A percentile compares a stretch with the other conserved stretches of the same genome.
Evolutionary conservation across 2,797 vertebrate genomes (phyloP).

Genomic region (Ptychobarbus kaznakovi): DNA sequence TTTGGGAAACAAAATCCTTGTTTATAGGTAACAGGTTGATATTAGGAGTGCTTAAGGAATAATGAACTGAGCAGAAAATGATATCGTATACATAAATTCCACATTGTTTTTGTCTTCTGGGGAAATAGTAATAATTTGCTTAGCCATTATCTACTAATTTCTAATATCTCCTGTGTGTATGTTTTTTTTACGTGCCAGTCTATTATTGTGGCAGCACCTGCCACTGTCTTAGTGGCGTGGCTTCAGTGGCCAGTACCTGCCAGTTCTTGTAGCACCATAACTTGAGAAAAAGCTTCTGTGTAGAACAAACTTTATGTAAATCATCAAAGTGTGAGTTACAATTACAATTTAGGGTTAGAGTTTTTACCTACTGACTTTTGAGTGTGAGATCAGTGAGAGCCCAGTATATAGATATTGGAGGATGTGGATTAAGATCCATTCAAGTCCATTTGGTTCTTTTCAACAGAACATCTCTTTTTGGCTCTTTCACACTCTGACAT

Average conservation of each 20-base stretch:
- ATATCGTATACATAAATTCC: background rate
- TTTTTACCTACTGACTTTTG: background rate
- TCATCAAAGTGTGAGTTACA: background rate
- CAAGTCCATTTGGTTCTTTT: constrained; percentile 1
- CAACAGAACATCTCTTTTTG: constrained; percentile 24
- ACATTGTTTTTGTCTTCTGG: background rate
- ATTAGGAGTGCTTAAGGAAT: background rate
- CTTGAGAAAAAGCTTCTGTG: background rate
- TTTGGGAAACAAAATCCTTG: constrained; percentile 1
- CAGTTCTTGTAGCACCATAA: too few relatives aligned
- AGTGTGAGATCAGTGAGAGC: background rate
- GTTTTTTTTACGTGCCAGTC: background rate
- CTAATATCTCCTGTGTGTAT: background rate
- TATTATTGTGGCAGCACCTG: background rate
- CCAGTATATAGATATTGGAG: background rate
- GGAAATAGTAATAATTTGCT: background rate
- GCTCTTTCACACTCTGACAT: constrained; percentile 11
- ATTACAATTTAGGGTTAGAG: background rate
- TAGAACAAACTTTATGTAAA: background rate
- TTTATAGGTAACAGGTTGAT: background rate
- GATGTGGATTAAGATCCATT: background rate
- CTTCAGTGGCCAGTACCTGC: too few relatives aligned
- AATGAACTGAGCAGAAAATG: background rate
- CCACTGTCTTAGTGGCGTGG: too few relatives aligned
- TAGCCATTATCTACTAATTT: background rate